Conservation (phyloP, 2,888 invertebrate genomes). For the Idaea biselata region DNA sequence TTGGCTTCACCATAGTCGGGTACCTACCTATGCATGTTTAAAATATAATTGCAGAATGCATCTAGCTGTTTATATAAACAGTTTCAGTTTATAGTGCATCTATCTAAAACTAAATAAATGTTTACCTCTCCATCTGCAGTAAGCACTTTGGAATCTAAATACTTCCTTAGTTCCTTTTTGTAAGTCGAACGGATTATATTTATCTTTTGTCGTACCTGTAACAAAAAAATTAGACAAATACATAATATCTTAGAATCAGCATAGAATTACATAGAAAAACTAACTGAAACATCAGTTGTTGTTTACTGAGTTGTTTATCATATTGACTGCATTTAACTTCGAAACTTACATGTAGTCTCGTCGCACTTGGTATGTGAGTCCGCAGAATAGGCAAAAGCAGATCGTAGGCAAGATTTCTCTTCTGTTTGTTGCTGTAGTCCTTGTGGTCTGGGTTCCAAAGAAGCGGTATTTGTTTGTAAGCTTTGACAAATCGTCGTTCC, state of each 20-base stretch:
- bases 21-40: too few species aligned
- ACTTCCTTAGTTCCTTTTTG: slow-evolving; percentile 36
- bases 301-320: background rate
- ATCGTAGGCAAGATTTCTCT: slow-evolving; percentile 35
- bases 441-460: slow-evolving; percentile 41
- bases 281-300: background rate
- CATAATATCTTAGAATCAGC: too few species aligned
- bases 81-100: too few species aligned
- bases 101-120: background rate
- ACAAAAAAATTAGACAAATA: background rate
- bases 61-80: too few species aligned
- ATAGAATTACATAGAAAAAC: too few species aligned
- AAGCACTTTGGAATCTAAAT: slow-evolving; percentile 33
- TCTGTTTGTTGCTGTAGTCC: slow-evolving; percentile 40
- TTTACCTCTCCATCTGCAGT: slow-evolving; percentile 32
- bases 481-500: slow-evolving; percentile 37
- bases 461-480: slow-evolving; percentile 34
- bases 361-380: slow-evolving; percentile 34
- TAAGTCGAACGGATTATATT: slow-evolving; percentile 43
- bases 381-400: slow-evolving; percentile 32
- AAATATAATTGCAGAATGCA: too few species aligned
- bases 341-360: slow-evolving; percentile 21
- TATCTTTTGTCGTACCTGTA: slow-evolving; percentile 38
- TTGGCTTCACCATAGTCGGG: too few species aligned
- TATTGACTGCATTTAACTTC: background rate